Evolutionary conservation across 2,888 invertebrate genomes (phyloP), one percentile per base, ranked within the genome.

Genomic region (Ditula angustiorana): DNA sequence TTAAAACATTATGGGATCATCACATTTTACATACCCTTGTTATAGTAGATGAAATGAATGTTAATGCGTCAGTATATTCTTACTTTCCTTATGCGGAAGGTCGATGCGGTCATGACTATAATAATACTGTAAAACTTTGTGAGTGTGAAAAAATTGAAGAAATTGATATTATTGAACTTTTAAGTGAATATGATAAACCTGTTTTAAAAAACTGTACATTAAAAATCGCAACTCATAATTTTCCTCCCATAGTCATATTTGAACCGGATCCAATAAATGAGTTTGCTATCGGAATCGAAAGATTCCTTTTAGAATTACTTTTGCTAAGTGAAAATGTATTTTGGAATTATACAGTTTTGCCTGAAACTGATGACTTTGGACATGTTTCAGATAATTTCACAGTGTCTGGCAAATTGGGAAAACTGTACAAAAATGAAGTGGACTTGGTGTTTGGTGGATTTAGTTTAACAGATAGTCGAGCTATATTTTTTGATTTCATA

Each of bases 51-150:
- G 41, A 57, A 8, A 24, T n/a, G 3, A 41, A 50, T 50, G 28
- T 21, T 2, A 30, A 57, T 33, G 49, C 56, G n/a, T 33, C 37
- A 8, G 26, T 69, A 49, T 67, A 62, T 30, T 62, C 70, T 11
- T 69, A 69, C 16, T 50, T 64, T 26, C 69, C 69, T 2, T 70
- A 66, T 11, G 46, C 60, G 21, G 50, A 60, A 55, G 44, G 61
- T 46, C 64, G 63, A 37, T 70, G 70, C 41, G 69, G 70, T 16
- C 46, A 57, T 23, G 66, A 67, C 47, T 66, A 56, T 52, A 53
- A 55, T 24, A 64, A 67, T 47, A 66, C 61, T 10, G 60, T 65
- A 21, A 60, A 56, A 55, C n/a, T 69, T 11, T 30, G 62, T 46
- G 47, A 64, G 23, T 70, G 70, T 49, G 46, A 58, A 28, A 53